Evolutionary conservation across 2,888 invertebrate genomes (phyloP).

Genomic region (Ecdyonurus torrentis): DNA sequence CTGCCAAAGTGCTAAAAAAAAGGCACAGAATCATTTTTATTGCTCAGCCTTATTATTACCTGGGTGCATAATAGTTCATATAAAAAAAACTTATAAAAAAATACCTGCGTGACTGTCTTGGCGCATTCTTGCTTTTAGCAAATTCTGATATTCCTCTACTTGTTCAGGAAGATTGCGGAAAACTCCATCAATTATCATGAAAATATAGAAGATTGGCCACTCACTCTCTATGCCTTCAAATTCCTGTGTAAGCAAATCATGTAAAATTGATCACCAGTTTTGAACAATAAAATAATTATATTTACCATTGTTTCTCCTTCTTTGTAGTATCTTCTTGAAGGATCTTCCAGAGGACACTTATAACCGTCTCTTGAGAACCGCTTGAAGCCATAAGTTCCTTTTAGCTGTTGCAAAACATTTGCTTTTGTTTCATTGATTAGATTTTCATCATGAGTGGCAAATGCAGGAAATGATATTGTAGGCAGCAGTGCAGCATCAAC

Average conservation of each 20-base stretch:
- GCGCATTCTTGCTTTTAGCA: slow-evolving; percentile 64
- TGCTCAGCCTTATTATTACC: too few relatives aligned
- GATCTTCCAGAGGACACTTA: slow-evolving; percentile 74
- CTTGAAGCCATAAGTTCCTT: slow-evolving; percentile 85
- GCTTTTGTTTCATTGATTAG: slow-evolving; percentile 74
- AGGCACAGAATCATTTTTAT: too few relatives aligned
- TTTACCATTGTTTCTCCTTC: slow-evolving; percentile 72
- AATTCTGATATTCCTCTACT: slow-evolving; percentile 78
- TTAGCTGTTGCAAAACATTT: slow-evolving; percentile 63
- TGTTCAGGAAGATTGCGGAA: slow-evolving; percentile 75
- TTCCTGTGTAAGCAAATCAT: slow-evolving; percentile 32
- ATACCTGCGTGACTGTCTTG: slow-evolving; percentile 69
- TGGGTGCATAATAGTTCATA: too few relatives aligned
- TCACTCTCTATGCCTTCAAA: slow-evolving; percentile 95
- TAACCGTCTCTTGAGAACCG: slow-evolving; percentile 90
- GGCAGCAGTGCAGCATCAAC: slow-evolving; percentile 85
- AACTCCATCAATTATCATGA: slow-evolving; percentile 92
- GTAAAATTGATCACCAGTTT: background rate
- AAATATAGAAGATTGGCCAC: slow-evolving; percentile 93
- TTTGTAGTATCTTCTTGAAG: slow-evolving; percentile 59
- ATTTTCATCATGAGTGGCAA: slow-evolving; percentile 89
- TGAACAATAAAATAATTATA: background rate
- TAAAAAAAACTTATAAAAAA: too few relatives aligned
- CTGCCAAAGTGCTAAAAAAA: too few relatives aligned
- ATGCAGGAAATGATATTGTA: slow-evolving; percentile 94